Base-by-base conservation (phyloP, 2,113 vertebrate genomes). In the Phylloscopus whistleri region DNA sequence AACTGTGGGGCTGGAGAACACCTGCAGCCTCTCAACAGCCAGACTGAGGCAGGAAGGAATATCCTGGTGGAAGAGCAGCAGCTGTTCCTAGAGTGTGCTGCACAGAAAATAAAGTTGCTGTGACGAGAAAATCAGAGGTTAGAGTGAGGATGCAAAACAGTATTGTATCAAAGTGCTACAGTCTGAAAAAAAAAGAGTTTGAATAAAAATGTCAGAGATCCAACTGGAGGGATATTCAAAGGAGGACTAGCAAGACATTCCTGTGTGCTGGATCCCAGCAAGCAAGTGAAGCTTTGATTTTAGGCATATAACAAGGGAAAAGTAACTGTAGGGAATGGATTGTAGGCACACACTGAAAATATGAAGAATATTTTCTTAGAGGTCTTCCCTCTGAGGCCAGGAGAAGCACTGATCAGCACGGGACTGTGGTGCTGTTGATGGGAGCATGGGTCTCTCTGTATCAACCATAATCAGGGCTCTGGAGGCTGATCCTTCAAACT, bases 371-470 rank as follows among this genome's bases (percentile, higher is more conserved):
- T 69, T 84, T 49, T 69, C 41, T 22, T 76, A 35, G 30, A 55
- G 6, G 10, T 24, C n/a, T 83, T 66, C 24, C 46, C 19, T 70
- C 37, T 37, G 64, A 88, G 63, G 19, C 22, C 16, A 16, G 46
- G 37, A 69, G 53, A 85, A 79, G 30, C n/a, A 37, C 12, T 9
- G 13, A 24, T 11, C 37, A 85, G 41, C 43, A n/a, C 2, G 18
- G 59, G 14, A 49, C 44, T 7, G 5, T n/a, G 30, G n/a, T 72
- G 62, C 12, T 73, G 31, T 16, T 70, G 37, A 11, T 43, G 37
- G 23, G 13, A 44, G 2, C 0, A 0, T 43, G 35, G 11, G 5
- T 33, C 7, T 68, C 58, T 49, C 21, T 1, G 1, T 52, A 48
- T 7, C 16, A 78, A 18, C 41, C 31, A 16, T 13, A 46, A 37